Evolutionary conservation across 2,888 invertebrate species (phyloP).

Genomic region (Melikaiella ostensackeni): DNA sequence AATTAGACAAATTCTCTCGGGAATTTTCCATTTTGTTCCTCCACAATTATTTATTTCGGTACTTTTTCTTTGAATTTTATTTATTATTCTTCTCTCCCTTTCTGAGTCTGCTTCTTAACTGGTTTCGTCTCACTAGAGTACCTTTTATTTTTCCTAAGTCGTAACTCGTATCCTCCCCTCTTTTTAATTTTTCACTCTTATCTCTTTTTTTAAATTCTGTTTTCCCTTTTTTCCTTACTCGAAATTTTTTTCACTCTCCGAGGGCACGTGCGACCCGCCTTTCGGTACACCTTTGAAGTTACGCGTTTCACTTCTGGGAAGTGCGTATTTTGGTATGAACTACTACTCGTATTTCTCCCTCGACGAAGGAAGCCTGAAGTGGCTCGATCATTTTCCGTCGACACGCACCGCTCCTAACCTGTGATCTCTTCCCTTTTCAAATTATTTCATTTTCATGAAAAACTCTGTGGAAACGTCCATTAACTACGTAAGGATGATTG

Average conservation of each 20-base stretch:
- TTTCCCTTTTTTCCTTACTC: background rate
- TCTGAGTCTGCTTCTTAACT: background rate
- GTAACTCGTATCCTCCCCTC: slow-evolving; percentile 38
- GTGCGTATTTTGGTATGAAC: slow-evolving; percentile 59
- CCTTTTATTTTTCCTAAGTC: slow-evolving; percentile 7
- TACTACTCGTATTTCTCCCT: background rate
- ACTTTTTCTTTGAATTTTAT: background rate
- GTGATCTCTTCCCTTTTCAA: background rate
- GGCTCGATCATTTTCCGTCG: slow-evolving; percentile 48
- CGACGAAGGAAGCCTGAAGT: slow-evolving; percentile 4
- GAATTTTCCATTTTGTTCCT: background rate
- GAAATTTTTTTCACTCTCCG: slow-evolving; percentile 24
- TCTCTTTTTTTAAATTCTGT: slow-evolving; percentile 34
- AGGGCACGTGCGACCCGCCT: slow-evolving; percentile 46
- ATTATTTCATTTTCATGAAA: background rate
- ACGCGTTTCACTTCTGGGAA: slow-evolving; percentile 59
- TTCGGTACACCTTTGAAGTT: slow-evolving; percentile 56
- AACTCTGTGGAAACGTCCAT: background rate
- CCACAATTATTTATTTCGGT: background rate
- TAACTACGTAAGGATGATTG: too few species aligned
- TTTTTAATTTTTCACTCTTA: slow-evolving; percentile 44
- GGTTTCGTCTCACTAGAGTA: background rate
- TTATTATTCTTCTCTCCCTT: background rate
- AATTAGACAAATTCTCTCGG: background rate
- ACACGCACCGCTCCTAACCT: background rate